A percentile compares a stretch with the other conserved stretches of the same genome.
These are phyloP conservation scores for Linnaemya tessellans DNA, from an alignment of 2,888 invertebrate species.

Conservation along the genomic window DNA sequence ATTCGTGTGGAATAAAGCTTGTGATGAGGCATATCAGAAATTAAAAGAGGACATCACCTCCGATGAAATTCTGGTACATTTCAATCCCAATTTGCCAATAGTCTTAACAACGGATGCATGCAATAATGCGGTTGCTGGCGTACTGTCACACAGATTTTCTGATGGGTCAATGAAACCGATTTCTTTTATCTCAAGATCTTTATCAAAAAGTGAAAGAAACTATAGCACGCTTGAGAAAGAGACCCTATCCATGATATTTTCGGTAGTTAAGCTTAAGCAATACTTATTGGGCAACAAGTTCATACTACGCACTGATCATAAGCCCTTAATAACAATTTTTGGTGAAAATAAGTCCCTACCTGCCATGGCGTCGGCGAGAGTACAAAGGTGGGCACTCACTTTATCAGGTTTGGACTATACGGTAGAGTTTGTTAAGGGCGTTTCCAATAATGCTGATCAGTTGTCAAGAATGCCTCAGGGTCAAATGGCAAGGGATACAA, in stretches of 20 bases:
- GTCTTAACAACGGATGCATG: constrained; percentile 35
- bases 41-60: constrained; percentile 34
- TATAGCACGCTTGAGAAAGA: constrained; percentile 55
- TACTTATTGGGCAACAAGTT: constrained; percentile 66
- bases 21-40: background rate
- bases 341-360: constrained; percentile 44
- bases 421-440: background rate
- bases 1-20: constrained; percentile 15
- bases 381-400: constrained; percentile 1
- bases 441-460: constrained; percentile 10
- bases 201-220: constrained; percentile 10
- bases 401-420: constrained; percentile 13
- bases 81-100: constrained; percentile 48
- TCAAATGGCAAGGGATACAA: background rate
- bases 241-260: constrained; percentile 57
- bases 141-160: constrained; percentile 42
- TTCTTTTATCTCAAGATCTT: constrained; percentile 47
- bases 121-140: constrained; percentile 44
- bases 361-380: constrained; percentile 13
- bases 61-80: constrained; percentile 43
- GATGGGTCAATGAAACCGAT: constrained; percentile 36
- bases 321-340: constrained; percentile 56
- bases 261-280: constrained; percentile 64
- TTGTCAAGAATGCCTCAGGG: constrained; percentile 9
- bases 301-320: constrained; percentile 61